Evolutionary conservation across 2,113 vertebrate genomes (phyloP), one percentile per base, ranked within the genome.

Genomic region (Poeciliopsis turrubarensis): DNA sequence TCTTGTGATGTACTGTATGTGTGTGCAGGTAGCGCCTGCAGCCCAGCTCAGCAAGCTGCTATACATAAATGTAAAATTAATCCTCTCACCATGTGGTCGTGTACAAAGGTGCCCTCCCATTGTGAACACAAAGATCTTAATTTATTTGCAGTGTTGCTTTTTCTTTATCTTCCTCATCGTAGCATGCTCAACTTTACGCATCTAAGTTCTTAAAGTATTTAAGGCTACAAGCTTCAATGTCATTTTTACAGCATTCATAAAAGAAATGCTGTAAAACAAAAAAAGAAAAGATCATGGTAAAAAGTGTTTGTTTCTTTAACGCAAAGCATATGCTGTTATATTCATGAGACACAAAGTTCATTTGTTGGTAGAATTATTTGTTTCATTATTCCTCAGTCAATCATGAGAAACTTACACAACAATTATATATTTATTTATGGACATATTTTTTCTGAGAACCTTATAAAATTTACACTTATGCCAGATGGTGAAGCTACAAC

Each of bases 61-160:
- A 77, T 81, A 85, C 83, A 68, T 87, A 84, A 76, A 85, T 86
- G 83, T 72, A 63, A 84, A 88, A 87, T 83, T 64, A 88, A 84
- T 83, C 41, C 68, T 31, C 74, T 80, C 82, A 61, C 71, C 78
- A 65, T 37, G 70, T 12, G 39, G 41, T 78, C 81, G 68, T 81
- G 76, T 85, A 70, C 37, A 37, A 70, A 29, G 73, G 61, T 54
- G 27, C 31, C 44, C 69, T 76, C 75, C 73, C 6, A 11, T 44
- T 1, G 31, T 6, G 60, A 72, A 67, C 65, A 26, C 41, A 65
- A 83, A 80, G 60, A 70, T 12, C 44, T 63, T 85, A 37, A 61
- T 65, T 54, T 69, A 54, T 62, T 61, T 72, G 27, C 51, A 62
- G 27, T 26, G 68, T 68, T 65, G 11, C 37, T 72, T 60, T 57